Percentiles rank a stretch among this genome's conserved stretches.
Evolutionary conservation across 2,888 invertebrate species (phyloP).

Genomic region (Suillia variegata): DNA sequence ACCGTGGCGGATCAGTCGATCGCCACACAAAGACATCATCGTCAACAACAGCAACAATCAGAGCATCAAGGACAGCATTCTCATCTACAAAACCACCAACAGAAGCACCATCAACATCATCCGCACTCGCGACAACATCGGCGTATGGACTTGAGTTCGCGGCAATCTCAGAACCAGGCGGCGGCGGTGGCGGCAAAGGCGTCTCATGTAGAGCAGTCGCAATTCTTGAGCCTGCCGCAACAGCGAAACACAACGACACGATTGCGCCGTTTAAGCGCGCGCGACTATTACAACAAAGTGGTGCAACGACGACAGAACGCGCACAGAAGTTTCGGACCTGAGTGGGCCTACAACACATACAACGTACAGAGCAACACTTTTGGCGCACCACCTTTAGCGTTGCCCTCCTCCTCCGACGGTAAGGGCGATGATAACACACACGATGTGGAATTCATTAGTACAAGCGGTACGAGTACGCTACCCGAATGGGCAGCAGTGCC

Average conservation of each 20-base stretch:
- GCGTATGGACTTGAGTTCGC: constrained; percentile 11
- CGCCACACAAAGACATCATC: constrained; percentile 15
- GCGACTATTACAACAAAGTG: constrained; percentile 43
- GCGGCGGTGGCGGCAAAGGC: neutral
- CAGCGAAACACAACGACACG: constrained; percentile 33
- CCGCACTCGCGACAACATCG: constrained; percentile 18
- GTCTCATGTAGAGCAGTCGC: constrained; percentile 44
- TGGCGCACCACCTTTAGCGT: constrained; percentile 39
- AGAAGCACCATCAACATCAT: constrained; percentile 15
- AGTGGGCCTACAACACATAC: constrained; percentile 52
- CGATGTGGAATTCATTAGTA: constrained; percentile 51
- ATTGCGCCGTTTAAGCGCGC: constrained; percentile 40
- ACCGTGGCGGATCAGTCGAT: neutral
- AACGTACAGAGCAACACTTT: constrained; percentile 51
- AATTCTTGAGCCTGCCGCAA: constrained; percentile 27
- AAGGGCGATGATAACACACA: constrained; percentile 53
- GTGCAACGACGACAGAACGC: constrained; percentile 38
- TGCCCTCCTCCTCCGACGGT: constrained; percentile 27
- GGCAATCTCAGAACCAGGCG: too few relatives aligned
- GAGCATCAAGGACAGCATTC: constrained; percentile 21
- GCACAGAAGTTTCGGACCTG: constrained; percentile 26
- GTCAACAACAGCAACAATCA: constrained; percentile 27
- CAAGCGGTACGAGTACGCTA: constrained; percentile 11
- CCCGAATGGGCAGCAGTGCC: constrained; percentile 14
- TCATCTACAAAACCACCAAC: constrained; percentile 28